These are phyloP conservation scores for Babyrousa celebensis DNA, from an alignment of 2,797 vertebrate species.

Conservation along the genomic window DNA sequence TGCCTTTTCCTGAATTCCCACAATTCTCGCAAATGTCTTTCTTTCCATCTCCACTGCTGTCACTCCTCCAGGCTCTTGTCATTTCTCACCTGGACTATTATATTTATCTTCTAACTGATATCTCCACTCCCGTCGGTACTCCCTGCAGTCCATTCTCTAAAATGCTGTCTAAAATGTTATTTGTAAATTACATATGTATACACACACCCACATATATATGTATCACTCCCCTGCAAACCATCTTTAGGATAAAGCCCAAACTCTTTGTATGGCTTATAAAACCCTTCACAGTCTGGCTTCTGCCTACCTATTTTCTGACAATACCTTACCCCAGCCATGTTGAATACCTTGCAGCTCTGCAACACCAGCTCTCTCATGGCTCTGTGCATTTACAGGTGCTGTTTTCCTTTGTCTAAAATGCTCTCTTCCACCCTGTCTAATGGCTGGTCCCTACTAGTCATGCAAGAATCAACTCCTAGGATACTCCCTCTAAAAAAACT, in stretches of 20 bases:
- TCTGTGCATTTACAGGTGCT: not conserved
- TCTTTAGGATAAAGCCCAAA: constrained; percentile 16
- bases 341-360: not conserved
- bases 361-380: not conserved
- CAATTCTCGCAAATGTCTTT: not conserved
- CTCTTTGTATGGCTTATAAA: constrained; percentile 34
- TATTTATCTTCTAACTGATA: not conserved
- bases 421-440: not conserved
- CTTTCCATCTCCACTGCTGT: not conserved
- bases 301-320: not conserved
- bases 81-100: constrained; percentile 16
- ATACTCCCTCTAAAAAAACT: not conserved
- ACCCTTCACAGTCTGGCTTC: not conserved
- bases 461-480: not conserved
- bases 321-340: not conserved
- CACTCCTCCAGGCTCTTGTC: not conserved
- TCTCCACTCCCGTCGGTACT: not conserved
- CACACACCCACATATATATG: too few species aligned
- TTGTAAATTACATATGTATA: constrained; percentile 31
- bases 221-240: not conserved
- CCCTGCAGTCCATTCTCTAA: not conserved
- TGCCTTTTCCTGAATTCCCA: not conserved
- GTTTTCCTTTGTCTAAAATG: not conserved
- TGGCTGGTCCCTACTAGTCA: not conserved
- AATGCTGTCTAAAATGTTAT: not conserved